These are phyloP conservation scores for Petroica traversi DNA, from an alignment of 2,113 vertebrate genomes.

Conservation along the genomic window DNA sequence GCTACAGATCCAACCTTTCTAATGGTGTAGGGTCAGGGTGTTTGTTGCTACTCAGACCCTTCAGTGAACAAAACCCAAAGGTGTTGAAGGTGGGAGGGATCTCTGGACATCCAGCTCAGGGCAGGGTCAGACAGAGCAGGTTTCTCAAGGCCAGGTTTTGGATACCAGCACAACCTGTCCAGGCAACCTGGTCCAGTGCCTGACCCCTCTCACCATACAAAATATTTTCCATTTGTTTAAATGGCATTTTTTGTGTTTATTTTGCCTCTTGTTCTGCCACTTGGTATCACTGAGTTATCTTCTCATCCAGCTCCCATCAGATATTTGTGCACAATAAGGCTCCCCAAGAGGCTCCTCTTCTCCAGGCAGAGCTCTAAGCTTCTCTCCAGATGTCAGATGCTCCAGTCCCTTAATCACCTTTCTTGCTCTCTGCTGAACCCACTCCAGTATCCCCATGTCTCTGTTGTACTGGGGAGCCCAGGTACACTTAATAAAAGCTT, in stretches of 20 bases:
- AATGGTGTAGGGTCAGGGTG: background rate
- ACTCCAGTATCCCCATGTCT: background rate
- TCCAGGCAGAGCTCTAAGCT: background rate
- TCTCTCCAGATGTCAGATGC: background rate
- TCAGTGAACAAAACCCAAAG: background rate
- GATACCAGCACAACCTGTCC: background rate
- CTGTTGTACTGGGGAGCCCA: background rate
- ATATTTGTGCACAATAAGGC: background rate
- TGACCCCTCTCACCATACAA: background rate
- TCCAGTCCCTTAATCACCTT: background rate
- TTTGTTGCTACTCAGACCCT: fast-evolving
- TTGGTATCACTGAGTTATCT: background rate
- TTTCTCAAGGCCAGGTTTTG: background rate
- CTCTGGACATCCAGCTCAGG: background rate
- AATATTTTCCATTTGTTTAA: background rate
- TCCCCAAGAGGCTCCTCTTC: background rate
- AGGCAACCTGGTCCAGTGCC: background rate
- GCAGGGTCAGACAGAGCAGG: background rate
- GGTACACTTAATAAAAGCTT: background rate
- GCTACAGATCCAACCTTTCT: background rate
- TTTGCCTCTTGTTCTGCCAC: background rate
- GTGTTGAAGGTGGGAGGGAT: background rate
- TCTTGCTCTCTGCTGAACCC: background rate
- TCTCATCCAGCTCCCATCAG: background rate
- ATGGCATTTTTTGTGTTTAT: background rate